A percentile compares a stretch with the other conserved stretches of the same genome.
Evolutionary conservation across 2,888 invertebrate species (phyloP).

Genomic region (Cantharis rustica): DNA sequence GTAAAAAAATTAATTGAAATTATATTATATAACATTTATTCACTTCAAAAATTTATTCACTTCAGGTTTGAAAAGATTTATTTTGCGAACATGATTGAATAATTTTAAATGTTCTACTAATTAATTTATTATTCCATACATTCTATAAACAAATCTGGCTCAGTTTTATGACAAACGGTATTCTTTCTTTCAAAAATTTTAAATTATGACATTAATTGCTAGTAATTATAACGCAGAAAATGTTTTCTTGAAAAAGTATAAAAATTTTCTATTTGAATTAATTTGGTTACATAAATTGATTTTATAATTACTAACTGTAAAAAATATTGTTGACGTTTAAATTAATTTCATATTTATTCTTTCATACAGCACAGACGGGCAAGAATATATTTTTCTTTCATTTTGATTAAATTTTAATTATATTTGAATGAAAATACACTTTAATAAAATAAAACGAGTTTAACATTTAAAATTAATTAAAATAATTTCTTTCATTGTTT

Average conservation of each 20-base stretch:
- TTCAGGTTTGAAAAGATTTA: no score
- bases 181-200: not conserved
- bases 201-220: not conserved
- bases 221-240: not conserved
- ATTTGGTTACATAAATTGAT: not conserved
- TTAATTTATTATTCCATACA: not conserved
- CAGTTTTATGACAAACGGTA: not conserved
- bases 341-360: not conserved
- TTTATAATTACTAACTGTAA: not conserved
- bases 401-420: not conserved
- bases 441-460: not conserved
- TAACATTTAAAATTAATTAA: not conserved
- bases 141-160: not conserved
- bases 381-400: not conserved
- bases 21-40: no score
- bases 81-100: not conserved
- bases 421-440: not conserved
- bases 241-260: no score
- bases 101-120: not conserved
- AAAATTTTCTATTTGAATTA: not conserved
- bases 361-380: not conserved
- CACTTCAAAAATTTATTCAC: no score
- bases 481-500: not conserved
- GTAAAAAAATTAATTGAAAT: not conserved
- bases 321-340: not conserved